Base-by-base conservation (phyloP, 2,888 invertebrate genomes). In the Anthrax anthrax region DNA sequence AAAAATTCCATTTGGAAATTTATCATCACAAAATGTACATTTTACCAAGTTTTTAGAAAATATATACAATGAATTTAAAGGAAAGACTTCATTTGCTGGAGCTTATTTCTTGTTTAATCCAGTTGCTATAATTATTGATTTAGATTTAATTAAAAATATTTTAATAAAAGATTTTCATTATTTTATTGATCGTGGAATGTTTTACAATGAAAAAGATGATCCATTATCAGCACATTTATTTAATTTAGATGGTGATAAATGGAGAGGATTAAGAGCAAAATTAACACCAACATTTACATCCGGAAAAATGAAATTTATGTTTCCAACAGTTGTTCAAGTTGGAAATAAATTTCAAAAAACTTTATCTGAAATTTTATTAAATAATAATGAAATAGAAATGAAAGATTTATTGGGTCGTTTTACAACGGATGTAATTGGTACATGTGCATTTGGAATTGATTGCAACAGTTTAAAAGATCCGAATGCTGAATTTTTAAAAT, bases 381-480 rank as follows among this genome's bases (percentile, higher is more conserved):
- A 13, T 19, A 17, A 52, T n/a, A 8, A 58, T 55, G 34, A 68
- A 55, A 48, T 72, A 58, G 70, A 64, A 47, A 55, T 63, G 1
- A 66, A 64, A 44, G 70, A 71, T 14, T 45, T 69, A 4, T 55
- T 67, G 29, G 67, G 68, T 0, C 63, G 69, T 19, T 74, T 66
- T 47, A 71, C 73, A 0, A 69, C 71, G 2, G 74, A 75, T 52
- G 70, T 74, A 1, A 73, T 74, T 40, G 71, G 71, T 5, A 61
- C 59, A 0, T 69, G 70, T 52, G 71, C 70, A 6, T 73, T 73
- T 52, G 73, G 72, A 0, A 57, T 72, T 8, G 66, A 71, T 18
- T 67, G 69, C 50, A 69, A 71, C 48, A 67, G 68, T 32, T 57
- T 71, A 37, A 57, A 61, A 5, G 57, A 70, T 53, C 62, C 65